Evolutionary conservation across 1,140 invertebrate genomes (phyloP).

Genomic region (Orchestia grillus): DNA sequence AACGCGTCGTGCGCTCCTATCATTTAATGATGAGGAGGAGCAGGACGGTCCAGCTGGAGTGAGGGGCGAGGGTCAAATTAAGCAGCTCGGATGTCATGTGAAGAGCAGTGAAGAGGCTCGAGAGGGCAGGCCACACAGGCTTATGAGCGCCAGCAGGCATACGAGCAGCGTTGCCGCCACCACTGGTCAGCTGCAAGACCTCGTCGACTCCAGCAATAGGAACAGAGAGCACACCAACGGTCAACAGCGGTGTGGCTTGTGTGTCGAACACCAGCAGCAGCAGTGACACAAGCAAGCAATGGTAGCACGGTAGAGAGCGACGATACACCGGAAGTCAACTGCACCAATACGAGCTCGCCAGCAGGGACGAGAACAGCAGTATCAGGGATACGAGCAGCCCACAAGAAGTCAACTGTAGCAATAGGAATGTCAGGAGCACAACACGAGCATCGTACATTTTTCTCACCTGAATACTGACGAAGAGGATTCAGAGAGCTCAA

Average conservation of each 20-base stretch:
- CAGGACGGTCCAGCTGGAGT: slow-evolving; percentile 18
- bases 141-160: slow-evolving; percentile 40
- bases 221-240: not conserved
- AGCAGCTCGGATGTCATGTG: slow-evolving; percentile 50
- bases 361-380: no score
- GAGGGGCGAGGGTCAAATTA: slow-evolving; percentile 20
- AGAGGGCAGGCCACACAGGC: slow-evolving; percentile 25
- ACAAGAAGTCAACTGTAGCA: no score
- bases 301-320: not conserved
- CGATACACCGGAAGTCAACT: no score
- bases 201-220: not conserved
- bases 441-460: no score
- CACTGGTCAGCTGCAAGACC: not conserved
- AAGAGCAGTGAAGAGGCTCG: slow-evolving; percentile 36
- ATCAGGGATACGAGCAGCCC: no score
- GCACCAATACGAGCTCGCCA: no score
- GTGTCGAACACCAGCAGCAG: no score
- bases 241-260: not conserved
- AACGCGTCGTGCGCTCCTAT: not conserved
- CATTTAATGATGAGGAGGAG: slow-evolving; percentile 1
- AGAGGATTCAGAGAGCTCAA: no score
- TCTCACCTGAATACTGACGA: no score
- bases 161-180: not conserved
- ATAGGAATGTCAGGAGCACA: no score
- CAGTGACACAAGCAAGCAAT: not conserved